phyloP scores from a whole-genome alignment of 1,140 invertebrate species.

The Procambarus virginalis region DNA sequence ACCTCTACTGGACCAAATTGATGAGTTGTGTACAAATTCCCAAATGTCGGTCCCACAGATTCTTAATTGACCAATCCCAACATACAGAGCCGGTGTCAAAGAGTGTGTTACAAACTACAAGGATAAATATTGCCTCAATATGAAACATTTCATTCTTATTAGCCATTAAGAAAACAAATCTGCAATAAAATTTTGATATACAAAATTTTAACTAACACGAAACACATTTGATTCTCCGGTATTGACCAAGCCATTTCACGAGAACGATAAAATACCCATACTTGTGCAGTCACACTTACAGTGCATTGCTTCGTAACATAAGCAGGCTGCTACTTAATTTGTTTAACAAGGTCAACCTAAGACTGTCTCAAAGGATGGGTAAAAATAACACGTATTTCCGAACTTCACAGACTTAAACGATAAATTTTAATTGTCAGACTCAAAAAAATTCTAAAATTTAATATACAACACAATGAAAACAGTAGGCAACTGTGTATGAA shows the following conservation, averaged over 20 bases:
- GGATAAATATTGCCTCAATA: background rate
- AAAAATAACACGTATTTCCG: too few species aligned
- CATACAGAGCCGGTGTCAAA: background rate
- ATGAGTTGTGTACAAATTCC: conserved; percentile 63
- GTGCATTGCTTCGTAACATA: too few species aligned
- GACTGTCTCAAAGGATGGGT: background rate
- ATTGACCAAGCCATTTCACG: background rate
- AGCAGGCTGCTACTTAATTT: background rate
- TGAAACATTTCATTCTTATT: background rate
- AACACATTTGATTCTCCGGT: too few species aligned
- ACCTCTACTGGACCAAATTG: conserved; percentile 67
- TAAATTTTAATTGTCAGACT: background rate
- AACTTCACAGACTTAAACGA: background rate
- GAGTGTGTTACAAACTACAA: background rate
- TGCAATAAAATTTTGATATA: background rate
- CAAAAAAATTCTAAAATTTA: too few species aligned
- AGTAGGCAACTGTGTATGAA: background rate
- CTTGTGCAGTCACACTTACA: background rate
- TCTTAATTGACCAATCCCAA: conserved; percentile 1
- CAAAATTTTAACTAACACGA: background rate
- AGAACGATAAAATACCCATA: background rate
- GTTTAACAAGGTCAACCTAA: background rate
- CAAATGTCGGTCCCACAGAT: conserved; percentile 29
- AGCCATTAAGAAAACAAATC: background rate
- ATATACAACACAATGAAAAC: background rate